Conservation (phyloP, 2,888 invertebrate species). For the Spicauda simplicius region DNA sequence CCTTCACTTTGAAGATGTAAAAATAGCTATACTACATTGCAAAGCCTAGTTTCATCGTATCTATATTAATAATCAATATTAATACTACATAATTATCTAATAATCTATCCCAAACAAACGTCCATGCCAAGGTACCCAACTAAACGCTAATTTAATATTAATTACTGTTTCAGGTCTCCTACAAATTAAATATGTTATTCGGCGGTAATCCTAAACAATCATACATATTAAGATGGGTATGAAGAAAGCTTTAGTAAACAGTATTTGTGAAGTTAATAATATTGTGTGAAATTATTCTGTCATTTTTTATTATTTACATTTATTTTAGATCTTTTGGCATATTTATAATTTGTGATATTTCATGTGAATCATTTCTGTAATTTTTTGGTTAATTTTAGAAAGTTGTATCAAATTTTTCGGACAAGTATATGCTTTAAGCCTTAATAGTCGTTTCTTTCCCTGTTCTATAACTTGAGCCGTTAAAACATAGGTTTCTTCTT, state of each 20-base stretch:
- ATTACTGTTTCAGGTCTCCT: constrained; percentile 30
- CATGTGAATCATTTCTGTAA: constrained; percentile 77
- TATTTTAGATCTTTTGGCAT: constrained; percentile 78
- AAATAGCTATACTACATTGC: no score
- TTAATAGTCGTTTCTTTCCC: not conserved
- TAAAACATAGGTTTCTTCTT: no score
- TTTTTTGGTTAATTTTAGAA: constrained; percentile 72
- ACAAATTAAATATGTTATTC: constrained; percentile 25
- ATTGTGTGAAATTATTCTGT: constrained; percentile 74
- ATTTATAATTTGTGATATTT: constrained; percentile 80
- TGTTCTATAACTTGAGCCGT: not conserved
- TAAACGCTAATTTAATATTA: no score
- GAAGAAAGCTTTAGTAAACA: constrained; percentile 59
- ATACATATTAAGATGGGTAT: constrained; percentile 54
- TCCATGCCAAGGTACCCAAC: no score
- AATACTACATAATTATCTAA: no score
- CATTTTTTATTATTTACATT: constrained; percentile 76
- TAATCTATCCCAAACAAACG: no score
- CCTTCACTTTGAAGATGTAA: no score
- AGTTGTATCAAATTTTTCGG: constrained; percentile 78
- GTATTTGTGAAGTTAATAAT: constrained; percentile 66
- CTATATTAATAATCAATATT: no score
- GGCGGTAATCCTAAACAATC: constrained; percentile 15
- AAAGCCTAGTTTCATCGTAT: no score
- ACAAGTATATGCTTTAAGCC: constrained; percentile 65